Evolutionary conservation across 2,888 invertebrate species (phyloP), one percentile per base, ranked within the genome.

Genomic region (Alentia gelatinosa): DNA sequence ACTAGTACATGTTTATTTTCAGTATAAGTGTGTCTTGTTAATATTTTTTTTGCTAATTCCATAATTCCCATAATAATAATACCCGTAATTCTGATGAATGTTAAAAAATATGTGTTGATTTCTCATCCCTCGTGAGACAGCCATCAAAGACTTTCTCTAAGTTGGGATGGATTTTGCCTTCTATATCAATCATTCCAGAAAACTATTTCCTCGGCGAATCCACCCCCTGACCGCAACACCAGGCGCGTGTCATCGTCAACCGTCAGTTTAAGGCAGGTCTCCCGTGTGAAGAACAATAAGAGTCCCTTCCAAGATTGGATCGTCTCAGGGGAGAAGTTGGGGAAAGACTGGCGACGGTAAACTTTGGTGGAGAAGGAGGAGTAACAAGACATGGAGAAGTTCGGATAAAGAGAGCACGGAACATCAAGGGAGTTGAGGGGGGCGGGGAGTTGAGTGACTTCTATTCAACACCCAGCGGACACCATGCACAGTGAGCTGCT

Each of bases 201-300:
- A n/a, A n/a, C n/a, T n/a, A n/a, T n/a, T n/a, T n/a, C n/a, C n/a
- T n/a, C 56, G 56, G 56, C 23, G n/a, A 4, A 56, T n/a, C 56
- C 56, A 19, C 12, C 19, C 56, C 56, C 56, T 19, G 23, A 56
- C 56, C 12, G 56, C 23, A n/a, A 56, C 56, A 56, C 56, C 83
- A n/a, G 83, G 7, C 83, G 37, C 23, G n/a, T 35, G 7, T 35
- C 39, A 83, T 12, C 83, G 12, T 26, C 83, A 23, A 79, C 35
- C 39, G 37, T 83, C 19, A 37, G 19, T 83, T 35, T 35, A 40
- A 37, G 15, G 19, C 19, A 15, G 26, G 83, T 5, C 39, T 37
- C 83, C 83, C 12, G 83, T 37, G 40, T 83, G 83, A 23, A 83
- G 39, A 39, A 83, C 83, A 83, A 83, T 83, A 30, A 23, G 83